Base-by-base conservation (phyloP, 2,888 invertebrate species). In the Caenorhabditis angaria region DNA sequence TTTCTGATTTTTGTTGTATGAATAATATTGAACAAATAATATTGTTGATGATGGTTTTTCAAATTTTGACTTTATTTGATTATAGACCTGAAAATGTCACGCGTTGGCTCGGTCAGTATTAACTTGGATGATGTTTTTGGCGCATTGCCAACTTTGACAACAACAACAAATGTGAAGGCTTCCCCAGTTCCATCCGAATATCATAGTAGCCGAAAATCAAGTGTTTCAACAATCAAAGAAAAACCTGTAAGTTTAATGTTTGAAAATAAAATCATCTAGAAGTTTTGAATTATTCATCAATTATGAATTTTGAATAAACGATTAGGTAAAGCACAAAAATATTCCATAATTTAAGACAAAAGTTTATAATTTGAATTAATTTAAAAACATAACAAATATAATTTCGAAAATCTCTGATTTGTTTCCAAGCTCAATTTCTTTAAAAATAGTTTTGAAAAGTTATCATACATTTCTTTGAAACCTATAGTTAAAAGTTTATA, bases 111-210 rank as follows among this genome's bases (percentile, higher is more conserved):
- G 24, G 66, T 58, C 60, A 70, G 63, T 59, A 78, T 78, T 63
- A 76, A 78, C 73, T 65, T 78, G 70, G 78, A 78, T 58, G 78
- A 78, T 61, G 69, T 78, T 50, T 78, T 76, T 56, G 67, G 64
- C 51, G 68, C 61, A 27, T 25, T 78, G 22, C 50, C 50, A n/a
- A 41, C 65, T 20, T 20, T 70, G n/a, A 63, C 63, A 10, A 51
- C 35, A 20, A 56, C 54, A 24, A 56, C 53, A 27, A 61, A 70
- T 27, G 68, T 66, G 12, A 63, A 63, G 51, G 18, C 53, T 58
- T 54, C 65, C 48, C 61, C 61, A 56, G 56, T 8, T 22, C 48
- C 20, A 48, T 66, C n/a, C 63, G 60, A 60, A 56, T 50, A 20
- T 50, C 55, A 27, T 29, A 67, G 66, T 51, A 66, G 71, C 51